Evolutionary conservation across 2,888 invertebrate genomes (phyloP).

Genomic region (Orthosia gothica): DNA sequence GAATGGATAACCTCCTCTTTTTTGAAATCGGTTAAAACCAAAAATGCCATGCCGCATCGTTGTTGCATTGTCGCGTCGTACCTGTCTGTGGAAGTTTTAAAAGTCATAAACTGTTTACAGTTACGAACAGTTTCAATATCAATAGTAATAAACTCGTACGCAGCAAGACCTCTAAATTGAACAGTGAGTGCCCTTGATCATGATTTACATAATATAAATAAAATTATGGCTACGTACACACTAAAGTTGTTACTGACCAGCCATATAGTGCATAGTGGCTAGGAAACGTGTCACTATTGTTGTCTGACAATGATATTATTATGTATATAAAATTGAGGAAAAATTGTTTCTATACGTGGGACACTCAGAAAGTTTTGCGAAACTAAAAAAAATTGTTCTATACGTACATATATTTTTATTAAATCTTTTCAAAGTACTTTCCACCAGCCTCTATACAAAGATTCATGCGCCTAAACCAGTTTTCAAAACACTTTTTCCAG

Average conservation of each 20-base stretch:
- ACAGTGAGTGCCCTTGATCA: conserved; percentile 41
- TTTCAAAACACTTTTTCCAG: too few relatives aligned
- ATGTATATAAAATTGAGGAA: not conserved
- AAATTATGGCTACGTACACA: conserved; percentile 31
- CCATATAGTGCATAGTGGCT: conserved; percentile 8
- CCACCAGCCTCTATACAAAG: too few relatives aligned
- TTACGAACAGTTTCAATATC: conserved; percentile 15
- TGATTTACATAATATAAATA: conserved; percentile 52
- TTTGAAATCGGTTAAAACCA: too few relatives aligned
- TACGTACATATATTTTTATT: too few relatives aligned
- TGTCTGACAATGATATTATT: conserved; percentile 9
- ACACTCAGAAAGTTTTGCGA: too few relatives aligned
- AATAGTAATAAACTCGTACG: conserved; percentile 19
- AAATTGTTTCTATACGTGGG: too few relatives aligned
- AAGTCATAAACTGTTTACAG: not conserved
- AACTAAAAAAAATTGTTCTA: too few relatives aligned
- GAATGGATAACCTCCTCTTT: too few relatives aligned
- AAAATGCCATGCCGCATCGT: not conserved
- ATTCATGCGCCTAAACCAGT: too few relatives aligned
- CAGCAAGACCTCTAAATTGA: conserved; percentile 17
- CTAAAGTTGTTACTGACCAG: conserved; percentile 36
- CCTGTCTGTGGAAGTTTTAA: not conserved
- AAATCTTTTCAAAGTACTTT: too few relatives aligned
- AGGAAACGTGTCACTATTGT: conserved; percentile 26
- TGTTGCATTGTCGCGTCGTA: not conserved